These are phyloP conservation scores for Nothobranchius furzeri DNA, from an alignment of 2,113 vertebrate species.

Conservation along the genomic window DNA sequence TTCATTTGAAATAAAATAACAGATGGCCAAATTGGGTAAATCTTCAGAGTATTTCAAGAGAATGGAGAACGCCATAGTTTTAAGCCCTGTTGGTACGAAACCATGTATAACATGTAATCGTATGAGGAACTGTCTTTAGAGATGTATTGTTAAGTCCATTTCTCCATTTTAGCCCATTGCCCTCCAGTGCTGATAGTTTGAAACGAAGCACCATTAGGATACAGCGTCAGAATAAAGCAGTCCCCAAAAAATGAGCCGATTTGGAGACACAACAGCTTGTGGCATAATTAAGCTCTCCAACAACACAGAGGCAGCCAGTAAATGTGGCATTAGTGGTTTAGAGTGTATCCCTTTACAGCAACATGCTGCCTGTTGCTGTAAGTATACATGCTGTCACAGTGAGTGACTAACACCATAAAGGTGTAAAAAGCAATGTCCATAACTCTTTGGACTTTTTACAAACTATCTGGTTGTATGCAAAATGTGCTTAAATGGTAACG, in stretches of 20 bases:
- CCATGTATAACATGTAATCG: background rate
- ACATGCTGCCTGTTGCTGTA: conserved; percentile 34
- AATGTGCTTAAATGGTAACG: conserved; percentile 42
- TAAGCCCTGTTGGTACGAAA: background rate
- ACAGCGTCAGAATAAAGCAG: conserved; percentile 29
- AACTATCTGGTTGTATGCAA: conserved; percentile 9
- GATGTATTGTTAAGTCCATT: conserved; percentile 24
- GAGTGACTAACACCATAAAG: conserved; percentile 43
- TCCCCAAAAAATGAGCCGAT: conserved; percentile 63
- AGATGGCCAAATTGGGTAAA: background rate
- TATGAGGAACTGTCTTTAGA: background rate
- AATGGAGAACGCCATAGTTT: background rate
- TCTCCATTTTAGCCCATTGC: conserved; percentile 26
- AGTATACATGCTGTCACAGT: conserved; percentile 24
- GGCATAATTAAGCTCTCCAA: conserved; percentile 60
- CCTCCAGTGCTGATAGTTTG: conserved; percentile 40
- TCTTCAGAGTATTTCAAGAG: background rate
- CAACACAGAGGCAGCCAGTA: conserved; percentile 48
- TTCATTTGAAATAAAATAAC: conserved; percentile 1
- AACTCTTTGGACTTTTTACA: conserved; percentile 44
- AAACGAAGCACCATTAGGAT: conserved; percentile 39
- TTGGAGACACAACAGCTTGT: conserved; percentile 61
- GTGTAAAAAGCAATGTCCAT: conserved; percentile 34
- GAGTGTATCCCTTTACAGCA: conserved; percentile 55
- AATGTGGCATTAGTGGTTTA: conserved; percentile 67